Evolutionary conservation across 2,113 vertebrate species (phyloP), one percentile per base, ranked within the genome.

Genomic region (Gorsachius goisagi): DNA sequence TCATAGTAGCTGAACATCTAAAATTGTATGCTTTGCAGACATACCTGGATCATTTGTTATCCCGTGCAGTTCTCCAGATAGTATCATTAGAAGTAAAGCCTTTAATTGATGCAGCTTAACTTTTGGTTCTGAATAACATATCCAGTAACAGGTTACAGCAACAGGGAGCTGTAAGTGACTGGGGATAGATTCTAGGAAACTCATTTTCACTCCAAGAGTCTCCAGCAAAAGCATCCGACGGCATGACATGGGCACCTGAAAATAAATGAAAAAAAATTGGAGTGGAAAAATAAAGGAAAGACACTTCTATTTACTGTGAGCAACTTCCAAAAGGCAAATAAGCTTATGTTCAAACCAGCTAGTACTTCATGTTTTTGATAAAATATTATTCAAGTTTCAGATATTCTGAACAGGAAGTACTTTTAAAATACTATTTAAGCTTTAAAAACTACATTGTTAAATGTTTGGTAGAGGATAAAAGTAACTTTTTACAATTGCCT

Each of bases 111-210:
- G 93, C 39, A 94, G 22, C 11, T 96, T 97, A 3, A 97, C 97
- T 90, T 74, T 97, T 47, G 98, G 97, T 49, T 98, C 96, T 9
- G 98, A 93, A 17, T 81, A 87, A 78, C 39, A 45, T 76, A 98
- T 33, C 99, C 99, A 99, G 90, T 97, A 99, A 97, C 98, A 98
- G 0, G 98, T 99, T 66, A 98, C 98, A 35, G 98, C 98, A 78
- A 98, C 5, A 12, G 98, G 97, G 63, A 99, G 96, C 28, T 97
- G 97, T 60, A 99, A 79, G 55, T 93, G 77, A 53, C 92, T 22
- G 6, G 98, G 98, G 50, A 99, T 14, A 4, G 71, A 5, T 3
- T 95, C 87, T 63, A 99, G 93, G 26, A 60, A 27, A 24, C 55
- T 88, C 35, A 84, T 91, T 7, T 95, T 97, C 87, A 98, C 97